Base-by-base conservation (phyloP, 2,888 invertebrate genomes). In the Platycnemis pennipes region DNA sequence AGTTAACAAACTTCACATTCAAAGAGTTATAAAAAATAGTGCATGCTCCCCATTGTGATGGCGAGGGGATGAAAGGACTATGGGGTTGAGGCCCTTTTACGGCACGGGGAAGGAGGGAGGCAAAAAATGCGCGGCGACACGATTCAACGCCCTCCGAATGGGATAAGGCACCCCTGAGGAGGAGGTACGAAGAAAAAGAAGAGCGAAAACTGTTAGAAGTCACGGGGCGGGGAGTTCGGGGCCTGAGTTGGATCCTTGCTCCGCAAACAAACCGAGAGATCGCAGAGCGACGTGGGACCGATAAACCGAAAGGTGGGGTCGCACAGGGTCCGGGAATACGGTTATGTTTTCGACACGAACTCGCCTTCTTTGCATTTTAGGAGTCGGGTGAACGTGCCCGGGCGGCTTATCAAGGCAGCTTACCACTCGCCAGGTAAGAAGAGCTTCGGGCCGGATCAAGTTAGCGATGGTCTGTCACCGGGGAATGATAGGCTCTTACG, bases 311-410 rank as follows among this genome's bases (percentile, higher is more conserved):
- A 16, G 31, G 37, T 77, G 0, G 77, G 77, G 77, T 77, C 77
- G 8, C 77, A 22, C 22, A 77, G 77, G 37, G 77, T 37, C 77
- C 77, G 26, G 77, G 77, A 37, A 77, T 77, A 77, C 77, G 77
- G 77, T 77, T 77, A 77, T 77, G 37, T 77, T 77, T 77, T 77
- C 26, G 77, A 37, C 77, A 77, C 77, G 77, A 77, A 31, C 77
- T 77, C 77, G 37, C 77, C 77, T n/a, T 77, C 77, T 77, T 77
- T 77, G 77, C 77, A 77, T 77, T 77, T 37, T 8, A 37, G 37
- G 77, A 77, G 37, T 22, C 77, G 31, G 77, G 37, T 13, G 77
- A 26, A 37, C 77, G 77, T 77, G 77, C 31, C 11, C 31, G 63
- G 26, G 63, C 22, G 63, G 77, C 77, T 77, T 77, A 77, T 77